Evolutionary conservation across 1,140 invertebrate species (phyloP).

Genomic region (Cyrtorhinus lividipennis): DNA sequence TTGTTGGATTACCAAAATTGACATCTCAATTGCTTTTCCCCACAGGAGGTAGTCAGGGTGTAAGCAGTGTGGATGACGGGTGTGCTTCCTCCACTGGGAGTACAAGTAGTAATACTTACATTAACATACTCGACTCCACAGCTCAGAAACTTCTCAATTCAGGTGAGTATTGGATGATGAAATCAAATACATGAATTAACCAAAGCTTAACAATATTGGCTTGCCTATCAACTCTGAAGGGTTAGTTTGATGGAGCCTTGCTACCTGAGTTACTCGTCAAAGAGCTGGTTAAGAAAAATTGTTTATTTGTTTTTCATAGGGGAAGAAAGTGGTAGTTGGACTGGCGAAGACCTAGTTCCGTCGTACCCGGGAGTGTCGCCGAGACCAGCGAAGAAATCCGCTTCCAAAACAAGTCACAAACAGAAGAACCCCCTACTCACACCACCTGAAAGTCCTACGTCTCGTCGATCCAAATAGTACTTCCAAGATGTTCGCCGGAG

Average conservation of each 20-base stretch:
- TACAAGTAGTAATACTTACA: neutral
- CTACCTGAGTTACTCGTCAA: too few relatives aligned
- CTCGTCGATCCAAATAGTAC: constrained; percentile 24
- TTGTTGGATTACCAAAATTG: too few relatives aligned
- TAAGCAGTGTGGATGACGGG: neutral
- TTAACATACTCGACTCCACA: neutral
- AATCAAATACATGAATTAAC: too few relatives aligned
- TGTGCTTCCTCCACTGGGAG: neutral
- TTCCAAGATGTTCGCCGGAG: too few relatives aligned
- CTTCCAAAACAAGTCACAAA: constrained; percentile 19
- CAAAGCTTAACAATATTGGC: too few relatives aligned
- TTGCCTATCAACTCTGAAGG: too few relatives aligned
- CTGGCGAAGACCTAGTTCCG: constrained; percentile 30
- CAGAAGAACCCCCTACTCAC: constrained; percentile 19
- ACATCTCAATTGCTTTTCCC: too few relatives aligned
- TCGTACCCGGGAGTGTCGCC: constrained; percentile 36
- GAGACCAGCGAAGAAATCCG: constrained; percentile 37
- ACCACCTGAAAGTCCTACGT: constrained; percentile 26
- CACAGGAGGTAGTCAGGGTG: neutral
- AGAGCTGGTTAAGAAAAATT: neutral
- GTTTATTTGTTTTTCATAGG: constrained; percentile 22
- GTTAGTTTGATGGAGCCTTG: neutral
- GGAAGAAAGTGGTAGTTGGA: constrained; percentile 34
- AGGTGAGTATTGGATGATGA: too few relatives aligned
- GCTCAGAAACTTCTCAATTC: neutral